Base-by-base conservation (phyloP, 2,797 vertebrate species). In the Gila robusta region DNA sequence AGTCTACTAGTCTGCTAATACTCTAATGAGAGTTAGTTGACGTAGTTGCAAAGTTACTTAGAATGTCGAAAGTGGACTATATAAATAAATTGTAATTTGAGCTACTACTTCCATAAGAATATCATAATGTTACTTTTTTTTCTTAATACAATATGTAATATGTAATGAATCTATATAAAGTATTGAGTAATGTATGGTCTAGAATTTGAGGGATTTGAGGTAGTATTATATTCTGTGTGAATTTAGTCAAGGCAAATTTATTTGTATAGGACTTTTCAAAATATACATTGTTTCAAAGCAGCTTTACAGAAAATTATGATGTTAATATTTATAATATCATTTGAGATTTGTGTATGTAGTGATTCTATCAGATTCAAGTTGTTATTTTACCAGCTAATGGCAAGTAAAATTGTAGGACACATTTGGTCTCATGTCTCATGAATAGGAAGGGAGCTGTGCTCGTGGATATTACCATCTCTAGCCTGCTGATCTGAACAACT, bases 401-500 rank as follows among this genome's bases (percentile, higher is more conserved):
- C 26, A 49, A 59, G 11, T 21, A 47, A 80, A 67, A 32, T 62
- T 26, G 16, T 28, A 19, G n/a, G 23, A 21, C 56, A 64, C 39
- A 21, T 79, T 62, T 41, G 35, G 7, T 19, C 16, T 19, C n/a
- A 39, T 39, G 4, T 44, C 77, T 62, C 14, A 59, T 41, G 7
- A 41, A 62, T 56, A 71, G 74, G 80, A 81, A 86, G 35, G 39
- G 62, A 86, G 84, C 84, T 66, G 71, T 82, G 86, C n/a, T 82
- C 35, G 16, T 86, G 88, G 89, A 92, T 91, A 89, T 89, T 87
- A 76, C 52, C 82, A 86, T 82, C 87, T 81, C 85, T 89, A 88
- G 88, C 87, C 66, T 77, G 66, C 79, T 87, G 85, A 92, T 91
- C 89, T 89, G 86, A 91, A 89, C 91, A 88, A 82, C 86, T 90